phyloP scores from a whole-genome alignment of 2,797 vertebrate species.

The Peromyscus nudipes region DNA sequence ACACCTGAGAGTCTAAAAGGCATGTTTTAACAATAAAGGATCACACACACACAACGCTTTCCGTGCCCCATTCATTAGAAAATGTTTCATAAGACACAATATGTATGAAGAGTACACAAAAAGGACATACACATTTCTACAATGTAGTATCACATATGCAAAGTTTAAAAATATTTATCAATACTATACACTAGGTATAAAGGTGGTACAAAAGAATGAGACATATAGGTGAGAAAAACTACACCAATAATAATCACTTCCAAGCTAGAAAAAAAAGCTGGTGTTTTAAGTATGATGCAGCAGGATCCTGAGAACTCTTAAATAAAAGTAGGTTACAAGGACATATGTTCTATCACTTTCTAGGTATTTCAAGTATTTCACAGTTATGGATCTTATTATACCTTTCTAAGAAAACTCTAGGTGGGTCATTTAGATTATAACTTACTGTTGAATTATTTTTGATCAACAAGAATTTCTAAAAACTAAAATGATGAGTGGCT shows the following conservation, averaged over 20 bases:
- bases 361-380: not conserved
- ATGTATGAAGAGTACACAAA: not conserved
- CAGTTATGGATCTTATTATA: not conserved
- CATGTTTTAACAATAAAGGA: not conserved
- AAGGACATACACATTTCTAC: not conserved
- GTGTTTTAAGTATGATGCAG: constrained; percentile 18
- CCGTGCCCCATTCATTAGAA: not conserved
- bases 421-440: not conserved
- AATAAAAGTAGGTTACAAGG: constrained; percentile 11
- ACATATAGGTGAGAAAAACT: constrained; percentile 38
- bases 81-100: not conserved
- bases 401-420: constrained; percentile 22
- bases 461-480: not conserved
- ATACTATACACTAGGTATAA: not conserved
- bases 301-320: not conserved
- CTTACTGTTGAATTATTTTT: not conserved
- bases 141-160: not conserved
- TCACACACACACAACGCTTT: not conserved
- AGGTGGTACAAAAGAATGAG: constrained; percentile 40
- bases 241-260: not conserved
- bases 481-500: constrained; percentile 9
- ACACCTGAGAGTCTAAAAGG: constrained; percentile 52
- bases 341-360: constrained; percentile 25
- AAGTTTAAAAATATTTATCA: not conserved
- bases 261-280: not conserved